phyloP scores from a whole-genome alignment of 2,888 invertebrate species.

The Stenodema calcarata region DNA sequence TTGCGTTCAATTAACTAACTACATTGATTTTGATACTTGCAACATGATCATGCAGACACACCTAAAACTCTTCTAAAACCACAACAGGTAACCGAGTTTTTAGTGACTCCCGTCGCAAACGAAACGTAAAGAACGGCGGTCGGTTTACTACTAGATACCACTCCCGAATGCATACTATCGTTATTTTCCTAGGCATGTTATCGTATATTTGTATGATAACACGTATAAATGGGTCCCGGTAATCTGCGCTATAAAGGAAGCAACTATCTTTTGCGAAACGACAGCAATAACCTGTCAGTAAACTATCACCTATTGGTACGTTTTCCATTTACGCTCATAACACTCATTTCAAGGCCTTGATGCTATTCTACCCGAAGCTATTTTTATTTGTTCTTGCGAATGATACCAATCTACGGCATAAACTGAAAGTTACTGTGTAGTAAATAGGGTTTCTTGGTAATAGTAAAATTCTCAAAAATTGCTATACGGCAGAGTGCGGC shows the following conservation, averaged over 20 bases:
- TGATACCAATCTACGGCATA: too few relatives aligned
- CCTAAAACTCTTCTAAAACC: too few relatives aligned
- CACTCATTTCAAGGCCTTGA: background rate
- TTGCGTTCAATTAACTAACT: too few relatives aligned
- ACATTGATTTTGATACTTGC: too few relatives aligned
- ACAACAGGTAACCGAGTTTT: background rate
- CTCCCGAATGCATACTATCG: slow-evolving; percentile 18
- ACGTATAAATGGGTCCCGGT: slow-evolving; percentile 45
- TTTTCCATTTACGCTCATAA: background rate
- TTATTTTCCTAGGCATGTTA: slow-evolving; percentile 11
- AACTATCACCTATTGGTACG: slow-evolving; percentile 3
- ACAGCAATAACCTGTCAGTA: slow-evolving; percentile 16
- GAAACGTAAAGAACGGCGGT: slow-evolving; percentile 1
- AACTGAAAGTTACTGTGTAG: too few relatives aligned
- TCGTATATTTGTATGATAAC: slow-evolving; percentile 51
- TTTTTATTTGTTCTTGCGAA: too few relatives aligned
- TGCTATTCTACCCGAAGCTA: background rate
- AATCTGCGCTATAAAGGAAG: slow-evolving; percentile 49
- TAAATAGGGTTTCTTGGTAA: too few relatives aligned
- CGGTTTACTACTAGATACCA: slow-evolving; percentile 32
- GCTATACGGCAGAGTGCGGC: too few relatives aligned
- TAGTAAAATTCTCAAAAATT: too few relatives aligned
- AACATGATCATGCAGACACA: too few relatives aligned
- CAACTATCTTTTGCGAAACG: slow-evolving; percentile 5
- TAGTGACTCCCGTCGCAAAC: background rate